phyloP scores from a whole-genome alignment of 2,888 invertebrate species.

The Julus scanicus region DNA sequence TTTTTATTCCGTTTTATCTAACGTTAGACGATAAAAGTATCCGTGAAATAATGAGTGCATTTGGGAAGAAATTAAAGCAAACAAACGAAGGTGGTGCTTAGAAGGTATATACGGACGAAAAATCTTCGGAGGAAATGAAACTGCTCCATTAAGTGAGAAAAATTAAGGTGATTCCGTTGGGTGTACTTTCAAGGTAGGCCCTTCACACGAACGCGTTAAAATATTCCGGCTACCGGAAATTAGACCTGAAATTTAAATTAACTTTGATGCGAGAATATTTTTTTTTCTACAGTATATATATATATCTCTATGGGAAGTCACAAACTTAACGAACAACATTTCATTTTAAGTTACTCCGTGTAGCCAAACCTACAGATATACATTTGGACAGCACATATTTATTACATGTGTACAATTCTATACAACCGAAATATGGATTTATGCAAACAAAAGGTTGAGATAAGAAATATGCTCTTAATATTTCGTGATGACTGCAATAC shows the following conservation, averaged over 20 bases:
- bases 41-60: slow-evolving; percentile 28
- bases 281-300: background rate
- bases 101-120: background rate
- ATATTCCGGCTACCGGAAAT: slow-evolving; percentile 28
- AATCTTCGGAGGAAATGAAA: slow-evolving; percentile 13
- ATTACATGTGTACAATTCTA: background rate
- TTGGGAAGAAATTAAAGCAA: slow-evolving; percentile 28
- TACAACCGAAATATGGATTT: too few relatives aligned
- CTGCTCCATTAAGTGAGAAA: slow-evolving; percentile 33
- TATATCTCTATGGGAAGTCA: background rate
- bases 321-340: background rate
- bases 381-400: background rate
- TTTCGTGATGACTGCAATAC: too few relatives aligned
- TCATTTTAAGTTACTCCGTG: background rate
- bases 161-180: slow-evolving; percentile 20
- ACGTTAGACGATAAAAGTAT: slow-evolving; percentile 25
- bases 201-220: slow-evolving; percentile 5
- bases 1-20: slow-evolving; percentile 22
- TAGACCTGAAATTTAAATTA: slow-evolving; percentile 27
- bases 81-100: background rate
- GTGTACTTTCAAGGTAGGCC: background rate
- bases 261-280: slow-evolving; percentile 9
- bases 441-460: too few relatives aligned
- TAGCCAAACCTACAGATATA: background rate
- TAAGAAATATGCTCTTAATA: too few relatives aligned